Conservation (phyloP, 2,888 invertebrate species). For the Platycheirus rosarum region DNA sequence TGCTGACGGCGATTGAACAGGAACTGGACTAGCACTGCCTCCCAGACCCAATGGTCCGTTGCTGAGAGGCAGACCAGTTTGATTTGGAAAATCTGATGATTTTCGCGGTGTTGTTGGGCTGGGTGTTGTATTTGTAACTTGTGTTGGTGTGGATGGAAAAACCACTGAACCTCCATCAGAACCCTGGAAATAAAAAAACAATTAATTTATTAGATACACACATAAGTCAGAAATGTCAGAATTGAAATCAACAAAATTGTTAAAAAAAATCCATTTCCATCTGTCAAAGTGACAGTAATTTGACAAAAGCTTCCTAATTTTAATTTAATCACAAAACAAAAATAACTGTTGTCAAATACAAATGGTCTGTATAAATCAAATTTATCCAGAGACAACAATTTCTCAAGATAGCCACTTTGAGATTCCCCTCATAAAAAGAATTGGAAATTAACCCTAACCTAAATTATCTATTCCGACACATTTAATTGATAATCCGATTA, state of each 20-base stretch:
- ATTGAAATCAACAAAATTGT: no score
- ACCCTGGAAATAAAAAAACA: slow-evolving; percentile 84
- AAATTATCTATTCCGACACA: slow-evolving; percentile 28
- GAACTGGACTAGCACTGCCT: slow-evolving; percentile 85
- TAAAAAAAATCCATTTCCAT: no score
- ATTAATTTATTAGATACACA: no score
- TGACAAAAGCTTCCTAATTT: no score
- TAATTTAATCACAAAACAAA: no score
- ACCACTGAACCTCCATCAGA: slow-evolving; percentile 90
- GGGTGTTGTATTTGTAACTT: slow-evolving; percentile 80
- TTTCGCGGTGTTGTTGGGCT: slow-evolving; percentile 87
- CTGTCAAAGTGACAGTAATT: no score
- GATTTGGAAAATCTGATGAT: slow-evolving; percentile 86
- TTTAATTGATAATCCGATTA: slow-evolving; percentile 33
- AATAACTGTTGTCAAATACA: no score
- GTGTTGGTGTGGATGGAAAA: slow-evolving; percentile 86
- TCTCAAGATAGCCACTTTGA: background rate
- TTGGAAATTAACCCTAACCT: slow-evolving; percentile 24
- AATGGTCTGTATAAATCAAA: background rate
- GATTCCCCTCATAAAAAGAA: background rate
- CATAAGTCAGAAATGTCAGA: no score
- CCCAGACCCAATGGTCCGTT: slow-evolving; percentile 86
- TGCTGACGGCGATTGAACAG: slow-evolving; percentile 64
- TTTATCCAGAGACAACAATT: no score
- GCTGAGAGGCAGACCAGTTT: slow-evolving; percentile 84